Base-by-base conservation (phyloP, 1,140 invertebrate species). In the Dinoponera quadriceps region DNA sequence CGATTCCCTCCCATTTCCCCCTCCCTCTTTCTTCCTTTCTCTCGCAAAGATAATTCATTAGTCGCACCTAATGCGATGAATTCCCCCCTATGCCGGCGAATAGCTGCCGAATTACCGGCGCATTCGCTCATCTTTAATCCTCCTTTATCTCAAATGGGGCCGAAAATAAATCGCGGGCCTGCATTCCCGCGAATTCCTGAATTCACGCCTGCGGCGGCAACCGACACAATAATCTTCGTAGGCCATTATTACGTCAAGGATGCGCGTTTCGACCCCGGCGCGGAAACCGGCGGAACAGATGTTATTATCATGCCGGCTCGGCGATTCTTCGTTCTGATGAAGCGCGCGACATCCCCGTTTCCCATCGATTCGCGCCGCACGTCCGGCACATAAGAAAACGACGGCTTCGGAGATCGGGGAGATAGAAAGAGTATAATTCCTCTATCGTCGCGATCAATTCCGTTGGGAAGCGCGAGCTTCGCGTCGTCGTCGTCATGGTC, bases 61-160 rank as follows among this genome's bases (percentile, higher is more conserved):
- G 38, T 0, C 49, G 27, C 18, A 55, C 48, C 29, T 78, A 55
- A 55, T 55, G 33, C 65, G 68, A 78, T 78, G 51, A 78, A 78
- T 78, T 69, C 68, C 69, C 75, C 68, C 69, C 75, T 57, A 69
- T 49, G 44, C 16, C 27, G 22, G 54, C 25, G 33, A 55, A 69
- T 69, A 57, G 22, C 49, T 68, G 65, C 49, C 63, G 49, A 78
- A 69, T 78, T 69, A 69, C 22, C 5, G 20, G 62, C 49, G 44
- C 75, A 55, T 57, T 69, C 75, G 27, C 69, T 78, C 75, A 69
- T 78, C 63, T 44, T 78, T 69, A 78, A 78, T 78, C 22, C 22
- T 44, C 29, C 22, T 78, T 78, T 44, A 22, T 78, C 49, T 78
- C 38, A 55, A 69, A 38, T 38, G 63, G 13, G 16, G 16, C 11